phyloP scores from a whole-genome alignment of 2,113 vertebrate genomes.

The Antechinus flavipes region DNA sequence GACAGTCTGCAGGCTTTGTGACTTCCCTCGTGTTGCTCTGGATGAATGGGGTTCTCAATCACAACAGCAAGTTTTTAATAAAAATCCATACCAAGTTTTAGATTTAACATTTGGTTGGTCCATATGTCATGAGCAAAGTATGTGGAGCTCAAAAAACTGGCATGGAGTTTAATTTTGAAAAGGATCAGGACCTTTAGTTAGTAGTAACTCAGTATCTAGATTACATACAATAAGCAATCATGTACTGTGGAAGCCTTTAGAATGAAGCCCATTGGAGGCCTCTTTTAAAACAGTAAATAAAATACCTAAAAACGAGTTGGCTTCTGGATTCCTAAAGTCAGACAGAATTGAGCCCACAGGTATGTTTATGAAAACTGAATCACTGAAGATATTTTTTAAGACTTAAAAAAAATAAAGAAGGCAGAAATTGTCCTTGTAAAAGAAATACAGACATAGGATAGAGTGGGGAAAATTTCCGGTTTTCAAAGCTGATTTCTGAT shows the following conservation, averaged over 20 bases:
- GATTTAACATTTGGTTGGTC: conserved; percentile 66
- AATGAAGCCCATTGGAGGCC: neutral
- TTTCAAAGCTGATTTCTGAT: conserved; percentile 54
- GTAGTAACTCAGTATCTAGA: conserved; percentile 17
- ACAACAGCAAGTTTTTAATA: conserved; percentile 66
- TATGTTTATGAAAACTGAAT: conserved; percentile 41
- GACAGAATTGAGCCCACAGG: neutral
- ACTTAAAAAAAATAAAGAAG: neutral
- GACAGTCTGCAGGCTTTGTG: conserved; percentile 55
- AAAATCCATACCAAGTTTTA: conserved; percentile 83
- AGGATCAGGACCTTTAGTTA: conserved; percentile 54
- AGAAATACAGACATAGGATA: neutral
- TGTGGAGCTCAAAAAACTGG: conserved; percentile 79
- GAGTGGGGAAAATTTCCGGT: conserved; percentile 48
- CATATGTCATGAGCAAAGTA: conserved; percentile 85
- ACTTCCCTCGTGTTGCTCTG: conserved; percentile 26
- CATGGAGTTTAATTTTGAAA: conserved; percentile 74
- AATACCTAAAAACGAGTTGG: conserved; percentile 52
- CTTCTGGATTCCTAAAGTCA: neutral
- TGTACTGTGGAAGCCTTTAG: neutral
- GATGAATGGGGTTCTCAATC: conserved; percentile 63
- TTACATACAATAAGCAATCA: neutral
- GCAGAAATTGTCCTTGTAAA: conserved; percentile 8
- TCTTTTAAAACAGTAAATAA: conserved; percentile 52
- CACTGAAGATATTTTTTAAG: conserved; percentile 31